Base-by-base conservation (phyloP, 2,113 vertebrate genomes). In the Oncorhynchus masou region DNA sequence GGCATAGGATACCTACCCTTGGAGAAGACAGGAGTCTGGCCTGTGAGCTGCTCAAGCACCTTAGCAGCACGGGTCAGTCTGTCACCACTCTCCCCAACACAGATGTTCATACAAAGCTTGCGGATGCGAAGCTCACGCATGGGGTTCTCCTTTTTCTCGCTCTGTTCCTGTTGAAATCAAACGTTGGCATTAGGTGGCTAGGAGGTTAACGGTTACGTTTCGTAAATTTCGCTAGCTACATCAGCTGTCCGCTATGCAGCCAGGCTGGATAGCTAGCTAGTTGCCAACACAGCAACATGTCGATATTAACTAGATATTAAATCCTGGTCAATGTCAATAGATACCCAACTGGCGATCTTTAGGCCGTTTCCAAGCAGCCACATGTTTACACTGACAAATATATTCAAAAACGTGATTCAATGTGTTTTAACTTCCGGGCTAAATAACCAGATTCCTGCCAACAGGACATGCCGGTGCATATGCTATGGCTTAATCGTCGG, bases 51-150 rank as follows among this genome's bases (percentile, higher is more conserved):
- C 90, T 99, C 98, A 92, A 99, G 88, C 89, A 99, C 98, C 51
- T 99, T 99, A 74, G 98, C 98, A 0, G 98, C 98, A 2, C 97
- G 91, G 84, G 98, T 99, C 86, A 99, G 94, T 70, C 97, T 94
- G 92, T 99, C 97, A 54, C 98, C 98, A 4, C 96, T 98, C 91
- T 99, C 97, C 3, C 98, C 98, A 0, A 99, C 98, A 48, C 98
- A 99, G 84, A 99, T 99, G 89, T 99, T 99, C 84, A 99, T 93
- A 90, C 98, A 99, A 77, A 99, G 96, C 81, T 99, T 99, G 85
- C 97, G 95, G 87, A 99, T 99, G 74, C 97, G 96, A 73, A 99
- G 94, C 87, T 99, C 98, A 48, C 93, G 93, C 98, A 99, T 99
- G 16, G 97, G 97, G 87, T 99, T 99, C 92, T 98, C 98, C 92